Percentiles rank a stretch among this genome's conserved stretches.
Evolutionary conservation across 2,113 vertebrate species (phyloP).

Genomic region (Dicaeum eximium): DNA sequence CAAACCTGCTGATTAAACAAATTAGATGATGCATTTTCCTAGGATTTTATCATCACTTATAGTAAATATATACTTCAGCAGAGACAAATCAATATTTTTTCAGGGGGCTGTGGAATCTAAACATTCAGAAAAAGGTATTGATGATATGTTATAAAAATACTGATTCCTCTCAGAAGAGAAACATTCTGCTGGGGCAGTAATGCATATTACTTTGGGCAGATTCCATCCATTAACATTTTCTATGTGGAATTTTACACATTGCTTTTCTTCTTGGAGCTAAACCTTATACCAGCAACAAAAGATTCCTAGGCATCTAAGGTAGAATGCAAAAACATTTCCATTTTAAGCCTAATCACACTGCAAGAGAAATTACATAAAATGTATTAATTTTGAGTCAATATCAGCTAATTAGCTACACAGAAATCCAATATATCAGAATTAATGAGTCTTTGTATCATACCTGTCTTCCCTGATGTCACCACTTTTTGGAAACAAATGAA

Average conservation of each 20-base stretch:
- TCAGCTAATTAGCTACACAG: background rate
- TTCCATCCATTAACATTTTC: background rate
- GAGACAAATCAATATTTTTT: background rate
- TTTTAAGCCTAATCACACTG: background rate
- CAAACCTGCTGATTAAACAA: background rate
- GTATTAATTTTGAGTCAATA: background rate
- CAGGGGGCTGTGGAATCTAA: accelerated
- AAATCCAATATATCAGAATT: background rate
- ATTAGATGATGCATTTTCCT: background rate
- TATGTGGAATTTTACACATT: background rate
- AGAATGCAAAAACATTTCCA: background rate
- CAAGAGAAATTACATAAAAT: background rate
- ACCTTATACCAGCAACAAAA: background rate
- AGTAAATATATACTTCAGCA: background rate
- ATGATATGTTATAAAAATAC: background rate
- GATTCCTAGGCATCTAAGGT: background rate
- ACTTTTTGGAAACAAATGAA: background rate
- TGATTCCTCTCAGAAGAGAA: background rate
- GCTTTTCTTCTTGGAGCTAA: background rate
- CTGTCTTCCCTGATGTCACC: background rate
- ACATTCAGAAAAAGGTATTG: background rate
- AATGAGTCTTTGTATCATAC: background rate
- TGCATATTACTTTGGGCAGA: background rate
- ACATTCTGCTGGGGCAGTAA: background rate
- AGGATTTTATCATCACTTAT: background rate